A percentile compares a stretch with the other conserved stretches of the same genome.
phyloP scores from a whole-genome alignment of 2,113 vertebrate species.

The Marmota flaviventris region DNA sequence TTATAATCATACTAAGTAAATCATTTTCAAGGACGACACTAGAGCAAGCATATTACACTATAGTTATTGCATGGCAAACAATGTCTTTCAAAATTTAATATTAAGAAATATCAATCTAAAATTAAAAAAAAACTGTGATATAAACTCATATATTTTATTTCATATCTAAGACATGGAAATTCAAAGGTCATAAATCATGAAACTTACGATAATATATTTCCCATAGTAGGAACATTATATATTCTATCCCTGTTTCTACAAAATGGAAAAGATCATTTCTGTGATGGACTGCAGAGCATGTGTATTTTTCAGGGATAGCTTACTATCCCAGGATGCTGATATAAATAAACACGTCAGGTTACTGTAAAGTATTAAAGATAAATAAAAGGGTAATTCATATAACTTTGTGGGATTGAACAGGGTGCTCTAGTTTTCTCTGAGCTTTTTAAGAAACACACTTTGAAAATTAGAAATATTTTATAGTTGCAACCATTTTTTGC shows the following conservation, averaged over 20 bases:
- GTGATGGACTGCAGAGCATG: accelerated
- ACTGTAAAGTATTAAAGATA: not conserved
- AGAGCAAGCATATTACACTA: constrained; percentile 24
- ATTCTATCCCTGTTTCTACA: not conserved
- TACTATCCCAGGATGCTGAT: not conserved
- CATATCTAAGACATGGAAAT: not conserved
- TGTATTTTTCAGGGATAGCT: not conserved
- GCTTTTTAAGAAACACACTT: not conserved
- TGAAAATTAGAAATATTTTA: not conserved
- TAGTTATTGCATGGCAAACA: not conserved
- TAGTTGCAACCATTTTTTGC: not conserved
- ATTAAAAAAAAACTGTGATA: not conserved
- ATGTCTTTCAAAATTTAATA: not conserved
- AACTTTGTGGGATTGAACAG: not conserved
- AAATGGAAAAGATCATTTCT: not conserved
- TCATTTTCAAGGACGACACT: constrained; percentile 13
- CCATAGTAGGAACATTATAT: not conserved
- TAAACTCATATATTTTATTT: not conserved
- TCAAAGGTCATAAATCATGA: constrained; percentile 31
- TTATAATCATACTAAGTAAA: constrained; percentile 56
- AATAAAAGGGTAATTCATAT: not conserved
- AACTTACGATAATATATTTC: not conserved
- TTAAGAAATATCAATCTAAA: constrained; percentile 16
- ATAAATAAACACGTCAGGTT: not conserved
- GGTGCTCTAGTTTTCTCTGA: not conserved